phyloP scores from a whole-genome alignment of 2,797 vertebrate genomes.

The Meriones psammophilus region DNA sequence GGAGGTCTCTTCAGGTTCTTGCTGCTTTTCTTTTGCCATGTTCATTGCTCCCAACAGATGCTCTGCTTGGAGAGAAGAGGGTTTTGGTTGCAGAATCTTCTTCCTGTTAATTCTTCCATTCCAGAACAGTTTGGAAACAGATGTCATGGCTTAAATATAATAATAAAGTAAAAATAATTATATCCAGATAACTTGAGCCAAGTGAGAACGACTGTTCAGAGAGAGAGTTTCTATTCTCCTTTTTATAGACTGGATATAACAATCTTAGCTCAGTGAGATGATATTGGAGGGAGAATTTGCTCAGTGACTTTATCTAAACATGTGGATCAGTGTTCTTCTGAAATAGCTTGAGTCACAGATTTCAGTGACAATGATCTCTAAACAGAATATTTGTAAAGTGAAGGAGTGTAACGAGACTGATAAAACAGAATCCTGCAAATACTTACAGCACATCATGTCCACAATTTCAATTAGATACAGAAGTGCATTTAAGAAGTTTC shows the following conservation, averaged over 20 bases:
- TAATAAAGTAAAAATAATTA: slow-evolving; percentile 77
- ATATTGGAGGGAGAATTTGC: not conserved
- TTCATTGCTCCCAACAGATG: slow-evolving; percentile 51
- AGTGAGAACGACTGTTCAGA: slow-evolving; percentile 59
- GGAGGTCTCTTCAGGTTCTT: not conserved
- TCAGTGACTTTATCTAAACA: not conserved
- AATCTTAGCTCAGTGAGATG: not conserved
- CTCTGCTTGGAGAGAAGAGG: slow-evolving; percentile 36
- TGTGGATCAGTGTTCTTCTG: not conserved
- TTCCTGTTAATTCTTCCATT: slow-evolving; percentile 77
- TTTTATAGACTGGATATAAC: not conserved
- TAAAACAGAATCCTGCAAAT: not conserved
- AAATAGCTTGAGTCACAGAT: not conserved
- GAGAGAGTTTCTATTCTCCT: slow-evolving; percentile 55
- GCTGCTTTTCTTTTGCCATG: not conserved
- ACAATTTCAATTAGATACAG: not conserved
- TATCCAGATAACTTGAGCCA: slow-evolving; percentile 54
- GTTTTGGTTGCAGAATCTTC: slow-evolving; percentile 46
- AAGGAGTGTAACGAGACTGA: not conserved
- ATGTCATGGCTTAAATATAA: slow-evolving; percentile 68
- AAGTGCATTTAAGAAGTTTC: not conserved
- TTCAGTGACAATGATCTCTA: not conserved
- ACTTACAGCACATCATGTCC: not conserved
- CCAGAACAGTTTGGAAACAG: slow-evolving; percentile 75
- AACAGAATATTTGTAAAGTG: not conserved